Conservation (phyloP, 1,140 invertebrate species). For the Lepidurus arcticus region DNA sequence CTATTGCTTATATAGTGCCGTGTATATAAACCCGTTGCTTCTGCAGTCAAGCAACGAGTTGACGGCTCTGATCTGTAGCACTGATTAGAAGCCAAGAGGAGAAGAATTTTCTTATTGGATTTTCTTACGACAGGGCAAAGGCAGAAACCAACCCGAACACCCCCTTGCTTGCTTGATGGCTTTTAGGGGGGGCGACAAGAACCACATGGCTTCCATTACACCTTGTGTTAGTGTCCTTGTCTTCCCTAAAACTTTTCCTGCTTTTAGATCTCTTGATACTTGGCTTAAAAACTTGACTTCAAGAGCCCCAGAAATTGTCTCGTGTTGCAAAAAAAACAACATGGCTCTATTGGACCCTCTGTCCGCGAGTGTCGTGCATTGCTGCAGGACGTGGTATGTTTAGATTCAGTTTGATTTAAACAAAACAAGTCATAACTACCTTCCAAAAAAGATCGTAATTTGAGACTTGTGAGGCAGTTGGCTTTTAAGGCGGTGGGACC, state of each 20-base stretch:
- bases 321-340: background rate
- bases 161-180: background rate
- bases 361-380: background rate
- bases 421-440: conserved; percentile 4
- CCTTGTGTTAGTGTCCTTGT: conserved; percentile 6
- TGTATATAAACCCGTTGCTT: background rate
- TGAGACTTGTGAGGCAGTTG: background rate
- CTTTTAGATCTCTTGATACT: background rate
- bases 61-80: conserved; percentile 3
- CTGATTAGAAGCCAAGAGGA: conserved; percentile 12
- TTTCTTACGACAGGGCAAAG: background rate
- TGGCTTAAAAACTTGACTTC: conserved; percentile 6
- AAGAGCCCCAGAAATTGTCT: background rate
- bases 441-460: background rate
- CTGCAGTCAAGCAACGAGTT: conserved; percentile 5
- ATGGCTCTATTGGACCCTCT: background rate
- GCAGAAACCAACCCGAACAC: background rate
- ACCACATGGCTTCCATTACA: conserved; percentile 21
- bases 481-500: background rate
- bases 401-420: background rate
- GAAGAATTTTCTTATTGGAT: conserved; percentile 1
- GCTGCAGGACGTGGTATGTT: background rate
- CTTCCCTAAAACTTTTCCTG: background rate
- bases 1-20: conserved; percentile 15
- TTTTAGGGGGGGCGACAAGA: conserved; percentile 13